phyloP scores from a whole-genome alignment of 2,888 invertebrate genomes.

The Helicoverpa assulta region DNA sequence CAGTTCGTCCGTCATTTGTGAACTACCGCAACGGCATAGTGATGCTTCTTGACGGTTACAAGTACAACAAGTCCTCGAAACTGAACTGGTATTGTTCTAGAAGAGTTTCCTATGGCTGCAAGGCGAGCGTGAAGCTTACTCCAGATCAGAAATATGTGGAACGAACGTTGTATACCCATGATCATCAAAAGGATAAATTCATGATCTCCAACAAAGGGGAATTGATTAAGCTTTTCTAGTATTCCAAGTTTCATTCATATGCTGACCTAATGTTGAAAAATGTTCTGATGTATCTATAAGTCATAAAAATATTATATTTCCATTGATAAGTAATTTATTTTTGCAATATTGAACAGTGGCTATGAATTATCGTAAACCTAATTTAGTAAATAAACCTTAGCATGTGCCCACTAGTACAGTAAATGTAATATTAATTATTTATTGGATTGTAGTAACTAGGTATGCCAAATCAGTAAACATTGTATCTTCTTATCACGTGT shows the following conservation, averaged over 20 bases:
- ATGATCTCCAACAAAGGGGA: conserved; percentile 36
- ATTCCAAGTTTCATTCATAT: background rate
- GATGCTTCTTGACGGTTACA: conserved; percentile 61
- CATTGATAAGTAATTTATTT: too few species aligned
- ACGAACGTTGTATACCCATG: conserved; percentile 31
- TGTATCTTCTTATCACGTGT: too few species aligned
- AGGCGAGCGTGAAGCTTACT: conserved; percentile 60
- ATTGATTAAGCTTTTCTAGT: conserved; percentile 45
- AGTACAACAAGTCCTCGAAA: conserved; percentile 58
- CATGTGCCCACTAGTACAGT: too few species aligned
- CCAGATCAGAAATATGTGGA: conserved; percentile 52
- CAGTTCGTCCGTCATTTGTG: conserved; percentile 49
- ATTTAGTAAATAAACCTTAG: too few species aligned
- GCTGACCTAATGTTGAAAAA: too few species aligned
- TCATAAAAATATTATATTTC: too few species aligned
- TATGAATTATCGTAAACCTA: too few species aligned
- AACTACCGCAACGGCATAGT: conserved; percentile 55
- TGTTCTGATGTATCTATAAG: too few species aligned
- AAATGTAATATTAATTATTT: too few species aligned
- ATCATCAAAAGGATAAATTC: conserved; percentile 48
- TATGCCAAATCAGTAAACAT: too few species aligned
- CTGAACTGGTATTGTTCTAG: conserved; percentile 65
- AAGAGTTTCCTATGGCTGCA: conserved; percentile 55
- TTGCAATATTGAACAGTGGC: too few species aligned
- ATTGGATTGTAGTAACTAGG: too few species aligned